phyloP scores from a whole-genome alignment of 2,797 vertebrate genomes.

The Sylvilagus floridanus region DNA sequence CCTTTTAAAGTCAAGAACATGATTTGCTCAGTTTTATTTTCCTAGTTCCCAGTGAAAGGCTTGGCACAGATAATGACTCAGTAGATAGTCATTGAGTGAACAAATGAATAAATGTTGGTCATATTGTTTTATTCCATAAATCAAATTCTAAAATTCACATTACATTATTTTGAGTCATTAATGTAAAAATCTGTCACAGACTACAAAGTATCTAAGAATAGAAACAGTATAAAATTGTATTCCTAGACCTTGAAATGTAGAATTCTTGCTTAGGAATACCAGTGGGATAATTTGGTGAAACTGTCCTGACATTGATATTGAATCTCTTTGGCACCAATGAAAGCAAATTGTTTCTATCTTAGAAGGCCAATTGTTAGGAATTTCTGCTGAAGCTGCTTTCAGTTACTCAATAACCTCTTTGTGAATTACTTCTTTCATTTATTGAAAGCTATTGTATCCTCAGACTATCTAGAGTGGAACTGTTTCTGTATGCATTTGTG shows the following conservation, averaged over 20 bases:
- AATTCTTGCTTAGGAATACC: constrained; percentile 2
- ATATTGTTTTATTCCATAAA: constrained; percentile 33
- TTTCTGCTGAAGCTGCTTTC: constrained; percentile 43
- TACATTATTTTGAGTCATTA: not conserved
- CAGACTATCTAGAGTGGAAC: not conserved
- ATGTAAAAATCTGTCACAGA: not conserved
- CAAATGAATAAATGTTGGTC: not conserved
- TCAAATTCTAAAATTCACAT: not conserved
- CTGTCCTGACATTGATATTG: constrained; percentile 23
- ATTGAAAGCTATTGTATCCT: not conserved
- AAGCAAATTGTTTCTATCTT: constrained; percentile 61
- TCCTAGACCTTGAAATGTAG: constrained; percentile 41
- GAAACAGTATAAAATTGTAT: constrained; percentile 28
- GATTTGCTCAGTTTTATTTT: not conserved
- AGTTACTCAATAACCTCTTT: not conserved
- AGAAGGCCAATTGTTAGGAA: constrained; percentile 13
- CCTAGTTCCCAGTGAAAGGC: not conserved
- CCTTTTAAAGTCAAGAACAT: not conserved
- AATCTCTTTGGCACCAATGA: constrained; percentile 51
- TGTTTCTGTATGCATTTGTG: not conserved
- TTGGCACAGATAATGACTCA: not conserved
- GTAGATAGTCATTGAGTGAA: not conserved
- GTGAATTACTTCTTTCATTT: not conserved
- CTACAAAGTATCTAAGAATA: constrained; percentile 2
- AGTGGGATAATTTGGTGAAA: constrained; percentile 27